phyloP scores from a whole-genome alignment of 2,113 vertebrate genomes.

The Gambusia holbrooki region DNA sequence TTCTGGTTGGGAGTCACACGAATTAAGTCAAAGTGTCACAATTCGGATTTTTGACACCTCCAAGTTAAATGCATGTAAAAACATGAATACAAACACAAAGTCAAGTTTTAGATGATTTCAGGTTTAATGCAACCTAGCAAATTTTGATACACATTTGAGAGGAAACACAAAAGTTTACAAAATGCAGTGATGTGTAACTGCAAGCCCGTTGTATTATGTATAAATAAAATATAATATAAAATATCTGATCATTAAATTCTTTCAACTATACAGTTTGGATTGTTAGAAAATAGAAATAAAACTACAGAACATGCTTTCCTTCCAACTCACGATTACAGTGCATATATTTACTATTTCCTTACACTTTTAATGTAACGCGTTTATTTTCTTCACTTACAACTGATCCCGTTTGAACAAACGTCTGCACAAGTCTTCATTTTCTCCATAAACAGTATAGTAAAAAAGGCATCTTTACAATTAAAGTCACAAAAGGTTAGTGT shows the following conservation, averaged over 20 bases:
- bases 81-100: not conserved
- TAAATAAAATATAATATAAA: slow-evolving; percentile 65
- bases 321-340: not conserved
- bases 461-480: slow-evolving; percentile 66
- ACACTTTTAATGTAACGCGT: slow-evolving; percentile 22
- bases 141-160: slow-evolving; percentile 45
- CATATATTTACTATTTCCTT: not conserved
- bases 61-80: not conserved
- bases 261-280: slow-evolving; percentile 52
- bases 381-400: slow-evolving; percentile 31
- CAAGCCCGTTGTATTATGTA: slow-evolving; percentile 13
- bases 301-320: slow-evolving; percentile 29
- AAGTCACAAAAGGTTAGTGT: slow-evolving; percentile 40
- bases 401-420: slow-evolving; percentile 21
- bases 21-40: too few species aligned
- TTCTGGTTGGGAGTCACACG: too few species aligned
- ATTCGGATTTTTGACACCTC: too few species aligned
- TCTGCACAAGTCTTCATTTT: slow-evolving; percentile 41
- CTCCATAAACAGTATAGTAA: slow-evolving; percentile 42
- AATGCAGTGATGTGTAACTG: slow-evolving; percentile 28
- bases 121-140: slow-evolving; percentile 61
- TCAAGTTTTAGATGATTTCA: slow-evolving; percentile 13
- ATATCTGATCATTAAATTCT: slow-evolving; percentile 55
- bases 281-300: slow-evolving; percentile 48
- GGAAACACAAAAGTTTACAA: slow-evolving; percentile 32